A percentile compares a stretch with the other conserved stretches of the same genome.
phyloP scores from a whole-genome alignment of 1,140 invertebrate species.

The Tribolium madens region DNA sequence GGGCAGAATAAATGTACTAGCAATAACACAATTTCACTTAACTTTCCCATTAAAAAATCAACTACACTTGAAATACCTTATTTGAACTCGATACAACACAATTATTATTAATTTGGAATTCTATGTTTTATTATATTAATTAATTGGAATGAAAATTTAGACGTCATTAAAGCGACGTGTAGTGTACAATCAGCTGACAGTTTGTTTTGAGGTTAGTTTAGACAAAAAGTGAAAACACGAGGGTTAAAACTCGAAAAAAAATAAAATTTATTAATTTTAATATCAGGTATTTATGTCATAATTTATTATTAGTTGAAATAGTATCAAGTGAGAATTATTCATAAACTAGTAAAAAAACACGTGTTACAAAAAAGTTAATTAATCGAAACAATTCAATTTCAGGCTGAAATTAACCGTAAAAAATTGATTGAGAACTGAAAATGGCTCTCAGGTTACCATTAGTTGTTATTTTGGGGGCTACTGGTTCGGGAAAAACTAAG shows the following conservation, averaged over 20 bases:
- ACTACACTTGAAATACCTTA: no score
- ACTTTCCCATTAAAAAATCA: no score
- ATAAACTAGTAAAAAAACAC: neutral
- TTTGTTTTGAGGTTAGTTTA: neutral
- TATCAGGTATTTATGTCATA: neutral
- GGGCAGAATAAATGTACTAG: no score
- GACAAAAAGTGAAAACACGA: neutral
- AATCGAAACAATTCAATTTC: neutral
- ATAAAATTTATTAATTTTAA: neutral
- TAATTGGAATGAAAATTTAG: no score
- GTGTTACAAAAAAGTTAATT: neutral
- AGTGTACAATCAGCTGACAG: conserved; percentile 17
- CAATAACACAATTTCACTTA: no score
- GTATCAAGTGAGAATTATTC: neutral
- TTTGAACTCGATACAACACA: no score
- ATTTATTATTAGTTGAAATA: neutral
- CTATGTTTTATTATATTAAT: no score
- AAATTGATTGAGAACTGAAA: neutral
- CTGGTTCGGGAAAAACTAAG: conserved; percentile 97
- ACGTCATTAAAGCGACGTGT: neutral
- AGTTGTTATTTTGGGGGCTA: conserved; percentile 93
- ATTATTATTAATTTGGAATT: no score
- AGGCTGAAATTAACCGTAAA: neutral
- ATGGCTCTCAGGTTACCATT: conserved; percentile 70
- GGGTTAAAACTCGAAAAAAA: neutral